Conservation (phyloP, 2,888 invertebrate species). For the Thera obeliscata region DNA sequence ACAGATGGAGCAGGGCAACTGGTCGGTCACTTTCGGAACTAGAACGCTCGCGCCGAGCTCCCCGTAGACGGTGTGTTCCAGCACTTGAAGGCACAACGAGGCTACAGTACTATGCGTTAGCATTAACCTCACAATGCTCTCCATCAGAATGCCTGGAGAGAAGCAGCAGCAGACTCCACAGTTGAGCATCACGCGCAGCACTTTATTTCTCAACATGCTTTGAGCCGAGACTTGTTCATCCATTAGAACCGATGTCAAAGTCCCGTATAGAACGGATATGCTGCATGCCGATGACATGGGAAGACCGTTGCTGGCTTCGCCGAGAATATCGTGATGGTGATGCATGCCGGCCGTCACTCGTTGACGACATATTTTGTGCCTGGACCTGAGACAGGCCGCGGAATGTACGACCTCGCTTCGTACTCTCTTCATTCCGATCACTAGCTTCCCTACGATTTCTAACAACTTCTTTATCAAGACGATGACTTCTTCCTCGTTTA, state of each 20-base stretch:
- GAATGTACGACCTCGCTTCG: constrained; percentile 84
- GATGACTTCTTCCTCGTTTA: constrained; percentile 65
- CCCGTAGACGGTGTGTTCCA: constrained; percentile 85
- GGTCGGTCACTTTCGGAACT: constrained; percentile 65
- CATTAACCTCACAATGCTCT: constrained; percentile 78
- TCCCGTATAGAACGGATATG: constrained; percentile 83
- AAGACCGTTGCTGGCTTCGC: constrained; percentile 71
- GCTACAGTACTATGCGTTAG: constrained; percentile 68
- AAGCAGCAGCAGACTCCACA: constrained; percentile 87
- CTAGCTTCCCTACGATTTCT: constrained; percentile 82
- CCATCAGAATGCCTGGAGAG: constrained; percentile 79
- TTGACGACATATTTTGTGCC: constrained; percentile 80
- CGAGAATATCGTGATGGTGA: constrained; percentile 85
- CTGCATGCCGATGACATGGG: constrained; percentile 80
- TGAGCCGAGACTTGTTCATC: constrained; percentile 72
- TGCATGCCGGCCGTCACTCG: constrained; percentile 76
- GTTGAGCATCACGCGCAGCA: constrained; percentile 82
- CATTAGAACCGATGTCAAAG: constrained; percentile 75
- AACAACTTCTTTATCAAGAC: constrained; percentile 81
- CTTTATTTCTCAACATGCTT: constrained; percentile 67
- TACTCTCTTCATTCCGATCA: constrained; percentile 83
- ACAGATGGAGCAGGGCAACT: constrained; percentile 74
- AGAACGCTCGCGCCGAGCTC: constrained; percentile 82
- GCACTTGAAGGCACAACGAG: constrained; percentile 74
- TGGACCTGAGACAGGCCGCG: constrained; percentile 76